These are phyloP conservation scores for Pogonocichla stellata DNA, from an alignment of 2,113 vertebrate genomes.

Conservation along the genomic window DNA sequence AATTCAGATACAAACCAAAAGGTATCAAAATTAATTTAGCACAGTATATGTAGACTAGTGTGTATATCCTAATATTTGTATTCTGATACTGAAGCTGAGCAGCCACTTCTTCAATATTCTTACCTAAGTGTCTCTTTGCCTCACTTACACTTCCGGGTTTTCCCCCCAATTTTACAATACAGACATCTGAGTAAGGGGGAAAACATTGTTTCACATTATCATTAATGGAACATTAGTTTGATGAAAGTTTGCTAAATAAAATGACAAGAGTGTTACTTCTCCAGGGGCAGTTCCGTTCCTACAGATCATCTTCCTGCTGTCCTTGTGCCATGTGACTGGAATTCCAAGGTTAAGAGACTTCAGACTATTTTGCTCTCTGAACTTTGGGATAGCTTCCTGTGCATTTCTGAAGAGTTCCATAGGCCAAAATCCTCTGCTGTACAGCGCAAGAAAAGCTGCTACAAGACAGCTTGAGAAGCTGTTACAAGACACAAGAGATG, in stretches of 20 bases:
- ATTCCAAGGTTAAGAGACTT: not conserved
- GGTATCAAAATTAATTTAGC: not conserved
- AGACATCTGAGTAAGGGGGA: not conserved
- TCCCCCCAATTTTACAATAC: not conserved
- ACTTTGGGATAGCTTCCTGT: not conserved
- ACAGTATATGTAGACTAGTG: not conserved
- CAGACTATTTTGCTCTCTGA: not conserved
- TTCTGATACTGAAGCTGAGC: not conserved
- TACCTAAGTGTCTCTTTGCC: not conserved
- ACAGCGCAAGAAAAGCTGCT: not conserved
- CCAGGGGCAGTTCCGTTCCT: not conserved
- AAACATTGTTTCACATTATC: not conserved
- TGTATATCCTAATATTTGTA: not conserved
- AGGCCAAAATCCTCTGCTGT: not conserved
- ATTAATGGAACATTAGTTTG: not conserved
- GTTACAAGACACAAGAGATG: not conserved
- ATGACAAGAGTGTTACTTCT: not conserved
- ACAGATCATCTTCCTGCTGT: not conserved
- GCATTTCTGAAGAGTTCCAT: not conserved
- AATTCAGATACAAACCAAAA: not conserved
- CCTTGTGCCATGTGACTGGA: not conserved
- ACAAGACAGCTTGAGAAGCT: not conserved
- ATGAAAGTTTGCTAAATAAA: not conserved
- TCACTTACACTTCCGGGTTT: not conserved
- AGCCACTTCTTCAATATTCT: not conserved